phyloP scores from a whole-genome alignment of 2,797 vertebrate species.

The Morus bassanus region DNA sequence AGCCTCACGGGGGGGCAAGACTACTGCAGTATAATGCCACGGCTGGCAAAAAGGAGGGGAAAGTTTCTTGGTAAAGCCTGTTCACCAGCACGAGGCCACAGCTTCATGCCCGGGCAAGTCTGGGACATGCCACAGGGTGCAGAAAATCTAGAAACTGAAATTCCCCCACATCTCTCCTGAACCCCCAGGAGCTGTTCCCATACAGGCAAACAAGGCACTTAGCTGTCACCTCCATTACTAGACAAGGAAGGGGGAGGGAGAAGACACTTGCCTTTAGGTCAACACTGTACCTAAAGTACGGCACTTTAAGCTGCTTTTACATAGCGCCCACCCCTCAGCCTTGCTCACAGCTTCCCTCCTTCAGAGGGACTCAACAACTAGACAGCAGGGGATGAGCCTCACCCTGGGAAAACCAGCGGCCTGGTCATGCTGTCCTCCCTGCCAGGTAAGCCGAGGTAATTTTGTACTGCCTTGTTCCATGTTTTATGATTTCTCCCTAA shows the following conservation, averaged over 20 bases:
- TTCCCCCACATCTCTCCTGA: neutral
- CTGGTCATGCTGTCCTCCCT: too few relatives aligned
- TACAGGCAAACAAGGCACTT: neutral
- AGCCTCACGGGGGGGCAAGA: neutral
- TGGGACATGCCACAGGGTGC: neutral
- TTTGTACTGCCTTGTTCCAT: neutral
- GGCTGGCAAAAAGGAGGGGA: neutral
- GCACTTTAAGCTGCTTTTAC: neutral
- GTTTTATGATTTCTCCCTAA: neutral
- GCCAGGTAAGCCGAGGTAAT: neutral
- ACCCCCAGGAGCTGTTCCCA: neutral
- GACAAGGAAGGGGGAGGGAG: neutral
- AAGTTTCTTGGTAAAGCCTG: neutral
- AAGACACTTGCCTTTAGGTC: neutral
- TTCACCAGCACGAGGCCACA: neutral
- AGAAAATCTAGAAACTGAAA: neutral
- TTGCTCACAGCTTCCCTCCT: neutral
- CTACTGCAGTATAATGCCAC: neutral
- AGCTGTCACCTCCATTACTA: neutral
- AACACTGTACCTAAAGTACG: rapidly evolving
- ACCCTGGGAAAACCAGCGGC: neutral
- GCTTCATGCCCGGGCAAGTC: neutral
- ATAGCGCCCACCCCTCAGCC: rapidly evolving
- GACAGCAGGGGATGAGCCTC: neutral
- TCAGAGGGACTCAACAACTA: neutral